Percentiles rank a stretch among this genome's conserved stretches.
Evolutionary conservation across 2,113 vertebrate genomes (phyloP).

Genomic region (Zingel zingel): DNA sequence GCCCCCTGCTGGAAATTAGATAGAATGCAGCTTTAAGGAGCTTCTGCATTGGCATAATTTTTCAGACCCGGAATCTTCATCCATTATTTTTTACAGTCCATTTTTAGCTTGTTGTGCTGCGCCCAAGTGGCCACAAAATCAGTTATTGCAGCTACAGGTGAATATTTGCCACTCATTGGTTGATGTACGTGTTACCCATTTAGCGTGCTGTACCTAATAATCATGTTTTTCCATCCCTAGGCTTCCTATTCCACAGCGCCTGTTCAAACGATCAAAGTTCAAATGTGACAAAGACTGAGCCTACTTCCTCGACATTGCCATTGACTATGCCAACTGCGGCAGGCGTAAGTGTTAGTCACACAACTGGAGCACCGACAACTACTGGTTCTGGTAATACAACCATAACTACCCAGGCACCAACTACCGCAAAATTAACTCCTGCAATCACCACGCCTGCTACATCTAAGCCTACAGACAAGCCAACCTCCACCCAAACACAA

Average conservation of each 20-base stretch:
- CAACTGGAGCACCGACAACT: accelerated
- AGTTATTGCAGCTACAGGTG: not conserved
- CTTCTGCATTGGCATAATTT: too few species aligned
- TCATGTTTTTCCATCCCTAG: constrained; percentile 25
- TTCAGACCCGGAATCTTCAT: too few species aligned
- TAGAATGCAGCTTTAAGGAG: too few species aligned
- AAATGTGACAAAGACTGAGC: accelerated
- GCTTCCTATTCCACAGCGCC: constrained; percentile 28
- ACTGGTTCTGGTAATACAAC: accelerated
- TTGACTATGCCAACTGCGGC: accelerated
- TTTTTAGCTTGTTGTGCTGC: not conserved
- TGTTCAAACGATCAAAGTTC: not conserved
- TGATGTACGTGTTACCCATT: not conserved
- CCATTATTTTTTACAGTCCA: too few species aligned
- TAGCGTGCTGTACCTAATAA: not conserved
- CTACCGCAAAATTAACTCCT: accelerated
- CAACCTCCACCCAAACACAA: accelerated
- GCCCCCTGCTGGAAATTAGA: too few species aligned
- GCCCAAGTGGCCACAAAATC: not conserved
- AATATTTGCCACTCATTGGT: not conserved
- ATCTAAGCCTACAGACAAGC: not conserved
- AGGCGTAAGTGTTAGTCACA: accelerated
- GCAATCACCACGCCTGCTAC: accelerated
- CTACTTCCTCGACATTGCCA: accelerated
- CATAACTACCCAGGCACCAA: accelerated